These are phyloP conservation scores for Phaenicophaeus curvirostris DNA, from an alignment of 2,797 vertebrate species.

Conservation along the genomic window DNA sequence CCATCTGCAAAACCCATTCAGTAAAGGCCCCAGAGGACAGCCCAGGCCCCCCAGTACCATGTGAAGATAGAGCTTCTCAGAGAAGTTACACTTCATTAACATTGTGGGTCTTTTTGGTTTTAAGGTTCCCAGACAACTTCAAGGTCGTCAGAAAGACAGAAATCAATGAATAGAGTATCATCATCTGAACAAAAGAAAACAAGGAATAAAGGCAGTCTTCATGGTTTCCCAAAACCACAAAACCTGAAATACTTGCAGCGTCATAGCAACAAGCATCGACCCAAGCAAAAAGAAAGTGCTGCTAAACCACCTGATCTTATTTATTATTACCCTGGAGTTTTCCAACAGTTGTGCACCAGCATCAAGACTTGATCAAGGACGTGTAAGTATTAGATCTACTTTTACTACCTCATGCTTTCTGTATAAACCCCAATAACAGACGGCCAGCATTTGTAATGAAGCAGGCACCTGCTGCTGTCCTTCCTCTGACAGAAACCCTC, in stretches of 20 bases:
- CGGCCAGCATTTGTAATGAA: neutral
- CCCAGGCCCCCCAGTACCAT: accelerated
- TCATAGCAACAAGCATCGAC: constrained; percentile 9
- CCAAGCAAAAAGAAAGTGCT: neutral
- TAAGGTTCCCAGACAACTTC: neutral
- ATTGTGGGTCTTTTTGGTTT: neutral
- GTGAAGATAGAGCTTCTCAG: neutral
- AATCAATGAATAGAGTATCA: neutral
- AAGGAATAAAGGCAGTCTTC: neutral
- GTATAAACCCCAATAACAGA: accelerated
- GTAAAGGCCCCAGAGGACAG: neutral
- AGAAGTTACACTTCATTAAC: neutral
- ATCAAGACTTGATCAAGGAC: neutral
- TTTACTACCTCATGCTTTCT: neutral
- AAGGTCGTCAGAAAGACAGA: neutral
- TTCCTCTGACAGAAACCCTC: neutral
- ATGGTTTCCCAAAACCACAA: neutral
- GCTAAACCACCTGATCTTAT: neutral
- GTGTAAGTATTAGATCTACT: neutral
- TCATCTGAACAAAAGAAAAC: neutral
- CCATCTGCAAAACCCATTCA: accelerated
- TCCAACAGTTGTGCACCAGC: neutral
- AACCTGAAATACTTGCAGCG: neutral
- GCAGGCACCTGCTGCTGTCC: neutral
- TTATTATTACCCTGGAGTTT: neutral